Conservation (phyloP, 2,113 vertebrate genomes). For the Phylloscopus trochiloides region DNA sequence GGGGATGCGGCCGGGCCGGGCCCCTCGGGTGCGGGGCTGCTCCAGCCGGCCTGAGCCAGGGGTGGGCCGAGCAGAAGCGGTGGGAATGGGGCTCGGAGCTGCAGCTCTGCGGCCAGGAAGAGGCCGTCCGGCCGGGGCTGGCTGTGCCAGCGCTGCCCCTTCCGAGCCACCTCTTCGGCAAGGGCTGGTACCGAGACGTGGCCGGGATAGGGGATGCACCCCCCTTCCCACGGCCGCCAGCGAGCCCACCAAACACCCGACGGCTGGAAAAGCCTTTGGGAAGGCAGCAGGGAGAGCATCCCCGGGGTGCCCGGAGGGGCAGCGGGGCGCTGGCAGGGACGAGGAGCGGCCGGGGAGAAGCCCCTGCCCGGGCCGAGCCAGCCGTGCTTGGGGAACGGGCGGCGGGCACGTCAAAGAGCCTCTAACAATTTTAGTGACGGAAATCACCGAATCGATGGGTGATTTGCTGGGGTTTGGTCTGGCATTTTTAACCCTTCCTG, state of each 20-base stretch:
- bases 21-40: too few species aligned
- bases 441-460: not conserved
- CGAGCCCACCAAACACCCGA: not conserved
- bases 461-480: not conserved
- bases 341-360: not conserved
- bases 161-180: not conserved
- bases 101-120: not conserved
- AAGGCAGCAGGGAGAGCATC: fast-evolving
- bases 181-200: not conserved
- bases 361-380: not conserved
- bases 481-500: slow-evolving; percentile 37
- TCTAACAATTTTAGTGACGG: not conserved
- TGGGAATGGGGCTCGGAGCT: not conserved
- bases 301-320: too few species aligned
- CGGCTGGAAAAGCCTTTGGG: not conserved
- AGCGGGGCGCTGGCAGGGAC: not conserved
- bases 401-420: not conserved
- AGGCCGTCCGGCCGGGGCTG: too few species aligned
- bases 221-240: not conserved
- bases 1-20: not conserved
- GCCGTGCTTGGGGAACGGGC: not conserved
- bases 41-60: not conserved
- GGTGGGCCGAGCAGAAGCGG: fast-evolving
- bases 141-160: not conserved
- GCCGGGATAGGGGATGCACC: fast-evolving